Evolutionary conservation across 2,888 invertebrate species (phyloP).

Genomic region (Oscheius sp.): DNA sequence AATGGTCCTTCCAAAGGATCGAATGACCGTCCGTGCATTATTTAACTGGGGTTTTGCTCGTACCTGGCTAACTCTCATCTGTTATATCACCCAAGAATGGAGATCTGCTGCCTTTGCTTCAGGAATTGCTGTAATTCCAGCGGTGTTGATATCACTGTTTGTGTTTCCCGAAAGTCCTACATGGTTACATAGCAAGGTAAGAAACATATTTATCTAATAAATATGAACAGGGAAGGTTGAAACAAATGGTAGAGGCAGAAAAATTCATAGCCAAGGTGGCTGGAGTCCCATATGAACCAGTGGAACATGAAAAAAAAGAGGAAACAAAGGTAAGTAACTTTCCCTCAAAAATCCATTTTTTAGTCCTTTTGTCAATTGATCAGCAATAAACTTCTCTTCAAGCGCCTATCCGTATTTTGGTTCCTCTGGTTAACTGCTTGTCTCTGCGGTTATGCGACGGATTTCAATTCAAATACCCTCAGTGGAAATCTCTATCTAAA

Average conservation of each 20-base stretch:
- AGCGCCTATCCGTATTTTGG: constrained; percentile 65
- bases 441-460: constrained; percentile 66
- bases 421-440: constrained; percentile 62
- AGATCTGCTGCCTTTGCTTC: constrained; percentile 58
- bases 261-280: constrained; percentile 60
- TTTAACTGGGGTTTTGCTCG: constrained; percentile 67
- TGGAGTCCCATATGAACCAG: constrained; percentile 59
- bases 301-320: constrained; percentile 55
- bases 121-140: constrained; percentile 58
- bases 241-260: constrained; percentile 62
- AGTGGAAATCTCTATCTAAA: constrained; percentile 66
- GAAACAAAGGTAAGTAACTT: constrained; percentile 48
- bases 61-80: constrained; percentile 60
- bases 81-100: constrained; percentile 63
- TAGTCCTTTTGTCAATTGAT: constrained; percentile 54
- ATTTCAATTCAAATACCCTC: constrained; percentile 64
- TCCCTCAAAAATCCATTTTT: neutral
- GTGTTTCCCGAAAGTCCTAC: constrained; percentile 69
- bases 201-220: neutral
- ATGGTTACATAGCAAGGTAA: constrained; percentile 66
- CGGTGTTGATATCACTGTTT: constrained; percentile 62
- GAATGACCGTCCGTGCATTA: constrained; percentile 68
- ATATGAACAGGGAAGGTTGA: constrained; percentile 38
- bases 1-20: constrained; percentile 65
- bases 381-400: constrained; percentile 48